A percentile compares a stretch with the other conserved stretches of the same genome.
Conservation (phyloP, 2,888 invertebrate genomes). For the Diabrotica balteata region DNA sequence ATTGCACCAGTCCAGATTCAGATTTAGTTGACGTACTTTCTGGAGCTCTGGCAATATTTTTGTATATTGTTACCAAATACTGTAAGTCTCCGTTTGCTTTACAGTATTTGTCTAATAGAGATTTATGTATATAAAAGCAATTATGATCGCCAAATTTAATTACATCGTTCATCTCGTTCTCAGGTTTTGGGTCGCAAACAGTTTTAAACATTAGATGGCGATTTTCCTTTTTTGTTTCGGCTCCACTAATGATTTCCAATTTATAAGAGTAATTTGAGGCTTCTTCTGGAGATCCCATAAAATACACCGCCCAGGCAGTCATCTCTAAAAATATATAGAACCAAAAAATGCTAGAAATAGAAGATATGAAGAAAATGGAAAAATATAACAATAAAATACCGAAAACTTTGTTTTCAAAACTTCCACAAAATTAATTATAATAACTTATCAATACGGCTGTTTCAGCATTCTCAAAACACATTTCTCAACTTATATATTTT, state of each 20-base stretch:
- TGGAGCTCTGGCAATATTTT: no score
- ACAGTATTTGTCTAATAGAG: constrained; percentile 31
- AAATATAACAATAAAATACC: not conserved
- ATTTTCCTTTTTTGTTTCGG: not conserved
- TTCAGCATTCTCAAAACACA: no score
- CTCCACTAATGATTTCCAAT: constrained; percentile 32
- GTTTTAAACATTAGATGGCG: constrained; percentile 32
- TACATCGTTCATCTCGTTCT: constrained; percentile 11
- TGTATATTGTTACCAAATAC: constrained; percentile 34
- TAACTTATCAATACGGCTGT: no score
- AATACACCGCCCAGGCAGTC: constrained; percentile 38
- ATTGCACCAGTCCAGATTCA: no score
- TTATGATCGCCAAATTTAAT: constrained; percentile 31
- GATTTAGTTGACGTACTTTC: no score
- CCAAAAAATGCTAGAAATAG: constrained; percentile 1
- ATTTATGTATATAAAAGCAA: constrained; percentile 36
- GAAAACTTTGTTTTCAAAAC: no score
- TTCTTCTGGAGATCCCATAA: constrained; percentile 34
- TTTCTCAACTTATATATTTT: no score
- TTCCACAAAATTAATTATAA: no score
- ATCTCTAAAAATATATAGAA: constrained; percentile 23
- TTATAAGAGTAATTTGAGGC: constrained; percentile 36
- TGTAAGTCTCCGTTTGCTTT: constrained; percentile 33
- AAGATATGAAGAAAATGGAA: not conserved
- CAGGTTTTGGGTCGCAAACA: constrained; percentile 31